These are phyloP conservation scores for Ciconia maguari DNA, from an alignment of 2,113 vertebrate species.

Conservation along the genomic window DNA sequence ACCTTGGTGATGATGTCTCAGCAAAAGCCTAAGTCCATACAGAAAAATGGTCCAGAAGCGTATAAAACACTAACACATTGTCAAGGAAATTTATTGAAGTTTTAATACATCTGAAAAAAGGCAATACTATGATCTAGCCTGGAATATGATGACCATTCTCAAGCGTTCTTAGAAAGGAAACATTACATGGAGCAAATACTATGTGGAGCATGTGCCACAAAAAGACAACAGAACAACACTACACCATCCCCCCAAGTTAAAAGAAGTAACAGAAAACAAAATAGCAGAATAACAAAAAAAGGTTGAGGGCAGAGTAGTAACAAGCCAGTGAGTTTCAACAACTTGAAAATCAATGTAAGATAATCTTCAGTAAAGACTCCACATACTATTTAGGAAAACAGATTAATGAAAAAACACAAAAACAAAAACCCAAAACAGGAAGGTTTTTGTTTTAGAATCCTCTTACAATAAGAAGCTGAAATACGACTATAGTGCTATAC, in stretches of 20 bases:
- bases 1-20: not conserved
- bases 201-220: fast-evolving
- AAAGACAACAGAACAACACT: not conserved
- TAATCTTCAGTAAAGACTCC: not conserved
- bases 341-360: not conserved
- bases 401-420: not conserved
- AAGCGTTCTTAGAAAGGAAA: not conserved
- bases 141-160: not conserved
- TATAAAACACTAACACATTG: fast-evolving
- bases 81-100: not conserved
- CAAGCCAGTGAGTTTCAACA: not conserved
- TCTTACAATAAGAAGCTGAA: not conserved
- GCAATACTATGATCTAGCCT: not conserved
- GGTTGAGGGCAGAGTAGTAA: not conserved
- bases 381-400: not conserved
- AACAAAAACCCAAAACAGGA: too few species aligned
- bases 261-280: not conserved
- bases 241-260: not conserved
- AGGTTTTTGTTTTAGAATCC: not conserved
- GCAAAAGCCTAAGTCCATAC: not conserved
- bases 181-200: not conserved
- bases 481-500: not conserved
- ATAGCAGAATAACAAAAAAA: not conserved
- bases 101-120: not conserved
- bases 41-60: fast-evolving